Evolutionary conservation across 2,797 vertebrate genomes (phyloP).

Genomic region (Ciconia nigra): DNA sequence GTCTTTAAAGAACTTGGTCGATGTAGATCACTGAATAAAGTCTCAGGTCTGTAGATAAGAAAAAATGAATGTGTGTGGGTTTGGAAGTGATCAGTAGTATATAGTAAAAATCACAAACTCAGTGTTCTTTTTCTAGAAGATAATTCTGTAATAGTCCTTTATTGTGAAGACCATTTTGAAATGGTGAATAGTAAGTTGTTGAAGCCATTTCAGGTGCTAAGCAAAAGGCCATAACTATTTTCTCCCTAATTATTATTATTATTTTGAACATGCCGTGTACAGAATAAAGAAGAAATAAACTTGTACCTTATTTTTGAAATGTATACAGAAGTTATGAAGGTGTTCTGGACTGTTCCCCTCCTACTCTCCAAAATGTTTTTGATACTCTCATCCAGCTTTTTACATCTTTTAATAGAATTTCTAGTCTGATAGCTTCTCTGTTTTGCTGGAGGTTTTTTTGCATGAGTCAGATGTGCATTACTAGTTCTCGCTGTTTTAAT

Average conservation of each 20-base stretch:
- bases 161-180: not conserved
- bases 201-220: not conserved
- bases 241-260: not conserved
- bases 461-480: slow-evolving; percentile 39
- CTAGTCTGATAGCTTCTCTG: not conserved
- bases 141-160: not conserved
- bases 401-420: not conserved
- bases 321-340: slow-evolving; percentile 20
- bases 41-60: not conserved
- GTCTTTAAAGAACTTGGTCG: not conserved
- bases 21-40: not conserved
- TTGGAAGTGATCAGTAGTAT: not conserved
- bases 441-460: not conserved
- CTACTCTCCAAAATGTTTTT: slow-evolving; percentile 14
- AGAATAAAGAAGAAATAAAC: not conserved
- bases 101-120: not conserved
- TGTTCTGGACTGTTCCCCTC: slow-evolving; percentile 27
- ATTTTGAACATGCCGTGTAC: not conserved
- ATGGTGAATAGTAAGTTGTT: not conserved
- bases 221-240: not conserved
- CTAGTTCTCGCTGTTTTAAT: slow-evolving; percentile 45
- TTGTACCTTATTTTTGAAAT: not conserved
- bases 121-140: not conserved
- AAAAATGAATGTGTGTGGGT: not conserved
- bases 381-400: slow-evolving; percentile 20